Conservation (phyloP, 2,888 invertebrate species). For the Zaprionus bogoriensis region DNA sequence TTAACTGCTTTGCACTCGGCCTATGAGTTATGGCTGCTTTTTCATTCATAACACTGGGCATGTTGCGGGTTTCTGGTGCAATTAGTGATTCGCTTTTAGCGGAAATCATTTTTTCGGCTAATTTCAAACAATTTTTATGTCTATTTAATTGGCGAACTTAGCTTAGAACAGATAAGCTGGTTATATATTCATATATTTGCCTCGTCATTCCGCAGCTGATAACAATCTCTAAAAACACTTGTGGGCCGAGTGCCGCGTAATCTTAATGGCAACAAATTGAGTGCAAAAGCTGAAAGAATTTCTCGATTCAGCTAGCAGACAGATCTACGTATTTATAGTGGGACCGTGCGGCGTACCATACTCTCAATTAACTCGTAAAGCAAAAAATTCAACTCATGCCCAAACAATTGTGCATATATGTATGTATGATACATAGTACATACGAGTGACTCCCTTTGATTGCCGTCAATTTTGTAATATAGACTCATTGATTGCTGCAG, state of each 20-base stretch:
- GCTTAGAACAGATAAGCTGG: no score
- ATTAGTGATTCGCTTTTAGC: no score
- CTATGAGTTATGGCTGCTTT: neutral
- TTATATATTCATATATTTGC: no score
- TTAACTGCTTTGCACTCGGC: neutral
- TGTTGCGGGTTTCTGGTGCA: neutral
- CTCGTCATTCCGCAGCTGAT: neutral
- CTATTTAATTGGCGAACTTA: no score
- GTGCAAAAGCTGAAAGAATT: neutral
- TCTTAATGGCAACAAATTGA: neutral
- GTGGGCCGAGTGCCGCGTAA: neutral
- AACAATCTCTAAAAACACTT: neutral
- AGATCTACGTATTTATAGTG: neutral
- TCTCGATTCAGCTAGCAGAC: neutral
- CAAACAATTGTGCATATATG: neutral
- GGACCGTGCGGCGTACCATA: neutral
- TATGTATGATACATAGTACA: neutral
- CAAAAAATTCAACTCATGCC: neutral
- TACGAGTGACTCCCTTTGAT: slow-evolving; percentile 14
- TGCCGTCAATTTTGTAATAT: slow-evolving; percentile 26
- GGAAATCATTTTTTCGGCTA: no score
- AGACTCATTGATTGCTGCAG: slow-evolving; percentile 17
- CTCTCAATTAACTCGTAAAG: slow-evolving; percentile 1
- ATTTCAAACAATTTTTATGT: no score
- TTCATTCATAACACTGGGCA: neutral